These are phyloP conservation scores for Drosophila meridiana DNA, from an alignment of 2,888 invertebrate genomes.

Conservation along the genomic window DNA sequence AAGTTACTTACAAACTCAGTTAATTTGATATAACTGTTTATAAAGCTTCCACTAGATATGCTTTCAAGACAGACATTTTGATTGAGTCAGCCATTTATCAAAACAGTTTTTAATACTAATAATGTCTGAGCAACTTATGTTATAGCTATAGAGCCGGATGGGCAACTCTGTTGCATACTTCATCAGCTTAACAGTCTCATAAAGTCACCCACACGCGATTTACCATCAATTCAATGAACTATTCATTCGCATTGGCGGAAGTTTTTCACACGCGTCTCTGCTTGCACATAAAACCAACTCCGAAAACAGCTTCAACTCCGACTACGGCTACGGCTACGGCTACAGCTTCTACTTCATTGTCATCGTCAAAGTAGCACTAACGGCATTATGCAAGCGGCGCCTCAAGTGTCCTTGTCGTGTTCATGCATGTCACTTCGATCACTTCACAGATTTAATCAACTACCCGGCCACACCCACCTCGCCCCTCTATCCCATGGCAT, in stretches of 20 bases:
- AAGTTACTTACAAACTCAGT: background rate
- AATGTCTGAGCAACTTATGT: background rate
- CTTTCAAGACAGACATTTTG: background rate
- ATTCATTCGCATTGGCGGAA: constrained; percentile 51
- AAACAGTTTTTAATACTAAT: background rate
- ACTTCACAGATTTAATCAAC: constrained; percentile 70
- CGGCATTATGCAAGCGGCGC: constrained; percentile 56
- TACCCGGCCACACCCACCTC: constrained; percentile 24
- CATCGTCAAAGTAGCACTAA: constrained; percentile 45
- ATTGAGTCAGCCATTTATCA: background rate
- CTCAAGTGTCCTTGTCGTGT: constrained; percentile 64
- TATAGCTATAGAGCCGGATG: background rate
- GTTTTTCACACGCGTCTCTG: constrained; percentile 49
- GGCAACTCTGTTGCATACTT: constrained; percentile 32
- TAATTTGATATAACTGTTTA: background rate
- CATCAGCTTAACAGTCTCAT: constrained; percentile 37
- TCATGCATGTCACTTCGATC: constrained; percentile 69
- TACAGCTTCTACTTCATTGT: constrained; percentile 47
- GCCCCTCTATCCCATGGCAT: background rate
- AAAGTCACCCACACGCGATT: constrained; percentile 44
- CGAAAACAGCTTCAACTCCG: constrained; percentile 21
- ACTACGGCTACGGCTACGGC: constrained; percentile 14
- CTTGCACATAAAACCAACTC: constrained; percentile 43
- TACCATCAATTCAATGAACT: constrained; percentile 35
- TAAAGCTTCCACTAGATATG: background rate